Conservation (phyloP, 2,113 vertebrate species). For the Plestiodon gilberti region DNA sequence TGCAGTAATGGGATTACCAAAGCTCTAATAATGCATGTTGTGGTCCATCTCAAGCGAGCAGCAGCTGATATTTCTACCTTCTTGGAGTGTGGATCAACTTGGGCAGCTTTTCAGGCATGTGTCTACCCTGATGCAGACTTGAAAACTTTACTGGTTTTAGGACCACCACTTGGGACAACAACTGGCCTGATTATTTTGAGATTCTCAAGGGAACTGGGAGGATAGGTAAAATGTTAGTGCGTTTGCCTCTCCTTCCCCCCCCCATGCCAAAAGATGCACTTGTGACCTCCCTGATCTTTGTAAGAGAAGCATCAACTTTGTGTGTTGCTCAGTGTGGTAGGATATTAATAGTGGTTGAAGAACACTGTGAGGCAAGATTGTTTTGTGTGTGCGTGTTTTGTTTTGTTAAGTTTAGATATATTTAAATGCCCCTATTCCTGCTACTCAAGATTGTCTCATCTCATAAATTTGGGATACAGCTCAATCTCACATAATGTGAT, state of each 20-base stretch:
- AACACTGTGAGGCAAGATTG: not conserved
- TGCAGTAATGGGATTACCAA: not conserved
- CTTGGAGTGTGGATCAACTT: not conserved
- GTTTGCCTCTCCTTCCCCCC: not conserved
- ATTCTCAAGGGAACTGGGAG: constrained; percentile 8
- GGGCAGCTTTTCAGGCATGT: not conserved
- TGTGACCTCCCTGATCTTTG: constrained; percentile 1
- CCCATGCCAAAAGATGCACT: constrained; percentile 4
- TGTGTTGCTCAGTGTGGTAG: not conserved
- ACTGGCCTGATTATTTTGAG: not conserved
- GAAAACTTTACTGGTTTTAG: not conserved
- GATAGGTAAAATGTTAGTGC: constrained; percentile 3
- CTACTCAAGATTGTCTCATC: constrained; percentile 57
- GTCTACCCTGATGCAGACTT: not conserved
- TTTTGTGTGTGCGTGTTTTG: constrained; percentile 6
- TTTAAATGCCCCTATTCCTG: constrained; percentile 40
- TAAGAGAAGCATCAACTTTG: not conserved
- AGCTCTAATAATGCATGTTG: not conserved
- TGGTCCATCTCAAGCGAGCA: not conserved
- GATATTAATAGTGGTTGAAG: rapidly evolving
- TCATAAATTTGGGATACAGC: constrained; percentile 63
- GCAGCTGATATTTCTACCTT: not conserved
- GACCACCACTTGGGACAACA: not conserved
- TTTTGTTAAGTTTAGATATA: constrained; percentile 52
- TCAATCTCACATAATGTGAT: constrained; percentile 50